Conservation (phyloP, 2,797 vertebrate genomes). For the Nyctalus aviator region DNA sequence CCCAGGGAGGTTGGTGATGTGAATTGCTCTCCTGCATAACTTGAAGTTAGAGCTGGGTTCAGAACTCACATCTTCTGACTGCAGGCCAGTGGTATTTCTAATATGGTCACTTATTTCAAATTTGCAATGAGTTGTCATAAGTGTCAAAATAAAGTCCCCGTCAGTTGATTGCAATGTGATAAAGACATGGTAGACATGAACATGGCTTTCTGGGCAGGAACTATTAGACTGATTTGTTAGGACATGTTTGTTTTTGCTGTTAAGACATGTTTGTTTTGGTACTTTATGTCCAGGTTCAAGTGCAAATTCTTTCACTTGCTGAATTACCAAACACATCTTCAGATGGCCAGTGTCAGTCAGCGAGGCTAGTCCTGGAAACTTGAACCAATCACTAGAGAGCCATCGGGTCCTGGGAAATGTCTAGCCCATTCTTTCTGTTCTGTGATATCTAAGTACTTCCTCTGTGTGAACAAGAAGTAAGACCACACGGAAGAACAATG, state of each 20-base stretch:
- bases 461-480: background rate
- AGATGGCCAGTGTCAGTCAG: background rate
- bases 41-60: background rate
- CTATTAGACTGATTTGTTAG: constrained; percentile 33
- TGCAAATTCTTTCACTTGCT: background rate
- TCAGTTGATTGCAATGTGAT: constrained; percentile 74
- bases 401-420: background rate
- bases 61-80: background rate
- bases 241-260: constrained; percentile 70
- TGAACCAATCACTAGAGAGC: background rate
- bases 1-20: background rate
- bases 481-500: background rate
- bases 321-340: constrained; percentile 7
- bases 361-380: background rate
- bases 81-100: constrained; percentile 73
- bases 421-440: background rate
- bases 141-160: constrained; percentile 82
- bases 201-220: constrained; percentile 61
- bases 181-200: constrained; percentile 72
- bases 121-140: constrained; percentile 84
- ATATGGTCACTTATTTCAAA: constrained; percentile 84
- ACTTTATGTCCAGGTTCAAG: constrained; percentile 32
- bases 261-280: constrained; percentile 3
- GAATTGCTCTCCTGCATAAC: background rate
- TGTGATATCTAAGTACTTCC: constrained; percentile 11